Evolutionary conservation across 2,797 vertebrate species (phyloP).

Genomic region (Cichlasoma orientale): DNA sequence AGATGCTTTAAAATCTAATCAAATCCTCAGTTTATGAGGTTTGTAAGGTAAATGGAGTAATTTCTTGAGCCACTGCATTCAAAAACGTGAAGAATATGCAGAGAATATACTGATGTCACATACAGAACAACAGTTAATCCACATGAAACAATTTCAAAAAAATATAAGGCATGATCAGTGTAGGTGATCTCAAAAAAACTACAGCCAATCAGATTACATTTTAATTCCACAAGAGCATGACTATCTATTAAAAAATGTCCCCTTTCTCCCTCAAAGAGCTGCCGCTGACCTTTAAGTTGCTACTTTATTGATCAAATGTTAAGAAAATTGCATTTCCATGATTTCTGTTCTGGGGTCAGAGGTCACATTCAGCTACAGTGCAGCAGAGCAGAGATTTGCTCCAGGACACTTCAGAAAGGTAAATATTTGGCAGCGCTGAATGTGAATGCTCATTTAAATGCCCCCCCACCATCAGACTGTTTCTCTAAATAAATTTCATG

Average conservation of each 20-base stretch:
- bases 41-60: background rate
- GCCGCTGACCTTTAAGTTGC: background rate
- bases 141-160: background rate
- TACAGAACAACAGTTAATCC: background rate
- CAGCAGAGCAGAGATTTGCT: slow-evolving; percentile 12
- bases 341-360: slow-evolving; percentile 13
- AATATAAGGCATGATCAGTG: background rate
- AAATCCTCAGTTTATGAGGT: background rate
- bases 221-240: background rate
- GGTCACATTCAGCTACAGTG: background rate
- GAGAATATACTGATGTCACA: too few relatives aligned
- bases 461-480: background rate
- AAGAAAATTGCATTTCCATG: rapidly evolving
- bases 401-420: background rate
- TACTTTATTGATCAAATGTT: background rate
- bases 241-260: too few relatives aligned
- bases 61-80: background rate
- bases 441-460: background rate
- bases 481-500: background rate
- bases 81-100: background rate
- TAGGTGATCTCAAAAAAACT: background rate
- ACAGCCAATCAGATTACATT: rapidly evolving
- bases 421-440: background rate
- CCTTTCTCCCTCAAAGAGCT: background rate
- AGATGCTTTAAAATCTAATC: background rate